A percentile compares a stretch with the other conserved stretches of the same genome.
phyloP scores from a whole-genome alignment of 2,888 invertebrate genomes.

The Sturmia bella region DNA sequence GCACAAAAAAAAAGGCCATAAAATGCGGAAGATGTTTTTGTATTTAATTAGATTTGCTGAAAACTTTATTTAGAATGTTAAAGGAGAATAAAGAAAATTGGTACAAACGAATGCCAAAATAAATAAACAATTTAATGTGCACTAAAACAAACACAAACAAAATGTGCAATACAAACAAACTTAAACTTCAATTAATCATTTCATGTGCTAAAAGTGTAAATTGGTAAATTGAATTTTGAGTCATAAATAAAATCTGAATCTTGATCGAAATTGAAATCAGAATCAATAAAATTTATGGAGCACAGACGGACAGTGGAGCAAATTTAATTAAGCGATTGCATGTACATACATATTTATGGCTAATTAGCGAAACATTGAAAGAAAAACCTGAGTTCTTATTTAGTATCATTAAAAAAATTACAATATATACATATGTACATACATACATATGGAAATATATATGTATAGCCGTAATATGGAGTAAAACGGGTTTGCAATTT shows the following conservation, averaged over 20 bases:
- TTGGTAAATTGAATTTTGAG: neutral
- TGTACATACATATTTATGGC: too few relatives aligned
- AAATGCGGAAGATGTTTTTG: slow-evolving; percentile 29
- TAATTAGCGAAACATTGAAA: neutral
- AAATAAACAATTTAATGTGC: neutral
- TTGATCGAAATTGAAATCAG: slow-evolving; percentile 12
- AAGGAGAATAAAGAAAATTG: neutral
- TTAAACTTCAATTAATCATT: slow-evolving; percentile 18
- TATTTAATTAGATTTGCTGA: slow-evolving; percentile 21
- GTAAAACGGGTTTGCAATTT: neutral
- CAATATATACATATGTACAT: neutral
- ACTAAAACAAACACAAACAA: neutral
- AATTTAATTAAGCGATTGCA: slow-evolving; percentile 6
- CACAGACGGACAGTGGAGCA: slow-evolving; percentile 6
- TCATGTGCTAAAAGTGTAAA: neutral
- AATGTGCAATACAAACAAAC: neutral
- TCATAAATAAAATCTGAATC: slow-evolving; percentile 10
- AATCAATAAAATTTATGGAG: slow-evolving; percentile 17
- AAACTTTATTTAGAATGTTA: slow-evolving; percentile 18
- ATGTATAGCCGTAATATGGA: neutral
- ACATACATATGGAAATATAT: neutral
- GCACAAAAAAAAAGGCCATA: slow-evolving; percentile 1
- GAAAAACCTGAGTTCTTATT: neutral
- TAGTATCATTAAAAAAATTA: neutral
- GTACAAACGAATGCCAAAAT: neutral